These are phyloP conservation scores for Polyergus mexicanus DNA, from an alignment of 1,140 invertebrate species.

Conservation along the genomic window DNA sequence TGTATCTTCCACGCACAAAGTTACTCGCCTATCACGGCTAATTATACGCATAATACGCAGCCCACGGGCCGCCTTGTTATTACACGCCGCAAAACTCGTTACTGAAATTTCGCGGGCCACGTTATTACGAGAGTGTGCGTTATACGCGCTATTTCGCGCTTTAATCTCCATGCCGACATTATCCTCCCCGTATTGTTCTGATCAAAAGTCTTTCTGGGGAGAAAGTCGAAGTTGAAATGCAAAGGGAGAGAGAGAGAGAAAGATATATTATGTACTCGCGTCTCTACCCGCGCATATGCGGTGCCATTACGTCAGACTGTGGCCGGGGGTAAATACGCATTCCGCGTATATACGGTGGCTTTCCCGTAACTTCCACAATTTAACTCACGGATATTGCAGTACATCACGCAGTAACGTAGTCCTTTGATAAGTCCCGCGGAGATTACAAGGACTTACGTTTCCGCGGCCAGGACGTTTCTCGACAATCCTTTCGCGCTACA, in stretches of 20 bases:
- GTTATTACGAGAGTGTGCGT: conserved; percentile 29
- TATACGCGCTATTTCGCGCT: conserved; percentile 48
- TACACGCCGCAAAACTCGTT: conserved; percentile 53
- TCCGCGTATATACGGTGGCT: not conserved
- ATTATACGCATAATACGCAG: conserved; percentile 65
- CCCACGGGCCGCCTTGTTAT: conserved; percentile 19
- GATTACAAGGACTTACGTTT: conserved; percentile 19
- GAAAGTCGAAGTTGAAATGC: conserved; percentile 66
- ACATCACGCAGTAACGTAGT: conserved; percentile 39
- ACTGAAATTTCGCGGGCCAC: conserved; percentile 53
- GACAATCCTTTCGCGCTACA: not conserved
- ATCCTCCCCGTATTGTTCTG: conserved; percentile 55
- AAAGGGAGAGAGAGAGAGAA: conserved; percentile 22
- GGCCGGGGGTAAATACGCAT: conserved; percentile 33
- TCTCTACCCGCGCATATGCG: conserved; percentile 20
- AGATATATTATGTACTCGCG: conserved; percentile 46
- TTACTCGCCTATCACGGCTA: conserved; percentile 35
- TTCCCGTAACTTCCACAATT: conserved; percentile 51
- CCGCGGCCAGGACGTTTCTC: not conserved
- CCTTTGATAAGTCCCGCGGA: conserved; percentile 30
- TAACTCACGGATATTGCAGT: conserved; percentile 52
- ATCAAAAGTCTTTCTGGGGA: conserved; percentile 42
- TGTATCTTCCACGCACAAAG: not conserved
- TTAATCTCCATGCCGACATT: conserved; percentile 66
- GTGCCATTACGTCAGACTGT: conserved; percentile 37